phyloP scores from a whole-genome alignment of 2,888 invertebrate genomes.

The Falcaria lacertinaria region DNA sequence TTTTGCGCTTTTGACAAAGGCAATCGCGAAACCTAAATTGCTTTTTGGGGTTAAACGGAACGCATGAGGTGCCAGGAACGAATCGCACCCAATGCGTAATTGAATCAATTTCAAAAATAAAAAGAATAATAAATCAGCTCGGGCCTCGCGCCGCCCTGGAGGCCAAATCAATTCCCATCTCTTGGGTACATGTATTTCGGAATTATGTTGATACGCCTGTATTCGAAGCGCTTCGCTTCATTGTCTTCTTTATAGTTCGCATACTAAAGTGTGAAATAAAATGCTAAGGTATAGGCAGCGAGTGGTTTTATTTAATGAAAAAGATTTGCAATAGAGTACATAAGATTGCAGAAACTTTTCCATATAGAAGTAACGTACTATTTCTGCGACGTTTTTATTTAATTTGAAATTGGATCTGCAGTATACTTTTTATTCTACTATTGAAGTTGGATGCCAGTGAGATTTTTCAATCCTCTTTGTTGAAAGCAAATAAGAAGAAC shows the following conservation, averaged over 20 bases:
- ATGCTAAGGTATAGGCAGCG: neutral
- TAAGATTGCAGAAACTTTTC: too few relatives aligned
- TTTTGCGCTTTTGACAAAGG: conserved; percentile 28
- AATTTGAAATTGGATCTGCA: neutral
- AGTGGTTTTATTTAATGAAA: neutral
- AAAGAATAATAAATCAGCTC: conserved; percentile 13
- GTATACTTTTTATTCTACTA: neutral
- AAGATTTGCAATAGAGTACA: too few relatives aligned
- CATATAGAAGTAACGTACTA: neutral
- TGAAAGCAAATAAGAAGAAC: conserved; percentile 12
- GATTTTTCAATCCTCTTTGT: conserved; percentile 14
- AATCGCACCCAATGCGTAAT: conserved; percentile 22
- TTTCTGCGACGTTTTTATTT: neutral
- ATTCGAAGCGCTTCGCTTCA: neutral
- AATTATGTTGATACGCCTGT: neutral
- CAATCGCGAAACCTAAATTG: conserved; percentile 44
- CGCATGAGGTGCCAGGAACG: conserved; percentile 11
- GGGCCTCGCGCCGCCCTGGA: neutral
- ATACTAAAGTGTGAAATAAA: neutral
- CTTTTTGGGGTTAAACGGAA: conserved; percentile 34
- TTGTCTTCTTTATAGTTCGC: neutral
- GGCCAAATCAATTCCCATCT: conserved; percentile 1
- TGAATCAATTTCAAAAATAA: conserved; percentile 22
- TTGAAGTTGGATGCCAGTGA: conserved; percentile 6
- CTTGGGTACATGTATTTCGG: neutral